Conservation (phyloP, 2,113 vertebrate genomes). For the Glareola pratincola region DNA sequence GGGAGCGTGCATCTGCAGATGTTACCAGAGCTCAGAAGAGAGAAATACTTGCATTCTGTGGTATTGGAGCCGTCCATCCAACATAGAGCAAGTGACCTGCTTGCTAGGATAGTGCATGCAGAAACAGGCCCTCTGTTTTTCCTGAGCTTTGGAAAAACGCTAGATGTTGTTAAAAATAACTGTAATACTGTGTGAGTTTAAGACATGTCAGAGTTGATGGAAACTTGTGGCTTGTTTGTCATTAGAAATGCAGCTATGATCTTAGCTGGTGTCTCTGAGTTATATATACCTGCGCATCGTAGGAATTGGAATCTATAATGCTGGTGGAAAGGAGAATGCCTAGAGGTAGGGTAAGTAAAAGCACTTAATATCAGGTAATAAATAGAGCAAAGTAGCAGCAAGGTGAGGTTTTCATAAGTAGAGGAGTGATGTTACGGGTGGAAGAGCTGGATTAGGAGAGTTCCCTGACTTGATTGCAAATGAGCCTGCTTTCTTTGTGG, state of each 20-base stretch:
- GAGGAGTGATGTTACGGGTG: not conserved
- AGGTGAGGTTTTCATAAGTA: fast-evolving
- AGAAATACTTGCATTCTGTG: not conserved
- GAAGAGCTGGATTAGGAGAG: fast-evolving
- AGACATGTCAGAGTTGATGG: not conserved
- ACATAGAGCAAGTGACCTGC: not conserved
- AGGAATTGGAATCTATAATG: not conserved
- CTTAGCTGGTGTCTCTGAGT: not conserved
- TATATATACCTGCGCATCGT: not conserved
- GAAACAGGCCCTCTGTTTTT: not conserved
- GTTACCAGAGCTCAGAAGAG: not conserved
- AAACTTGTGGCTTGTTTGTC: not conserved
- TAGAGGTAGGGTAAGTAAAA: not conserved
- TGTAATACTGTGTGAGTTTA: fast-evolving
- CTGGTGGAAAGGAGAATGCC: not conserved
- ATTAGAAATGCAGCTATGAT: not conserved
- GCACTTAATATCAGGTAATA: not conserved
- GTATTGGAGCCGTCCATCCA: fast-evolving
- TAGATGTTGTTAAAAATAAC: not conserved
- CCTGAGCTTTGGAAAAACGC: not conserved
- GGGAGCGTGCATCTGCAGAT: not conserved
- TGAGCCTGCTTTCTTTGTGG: not conserved
- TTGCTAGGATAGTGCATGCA: not conserved
- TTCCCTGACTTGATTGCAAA: not conserved
- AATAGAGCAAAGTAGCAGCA: not conserved